Conservation (phyloP, 2,888 invertebrate species). For the Cabera pusaria region DNA sequence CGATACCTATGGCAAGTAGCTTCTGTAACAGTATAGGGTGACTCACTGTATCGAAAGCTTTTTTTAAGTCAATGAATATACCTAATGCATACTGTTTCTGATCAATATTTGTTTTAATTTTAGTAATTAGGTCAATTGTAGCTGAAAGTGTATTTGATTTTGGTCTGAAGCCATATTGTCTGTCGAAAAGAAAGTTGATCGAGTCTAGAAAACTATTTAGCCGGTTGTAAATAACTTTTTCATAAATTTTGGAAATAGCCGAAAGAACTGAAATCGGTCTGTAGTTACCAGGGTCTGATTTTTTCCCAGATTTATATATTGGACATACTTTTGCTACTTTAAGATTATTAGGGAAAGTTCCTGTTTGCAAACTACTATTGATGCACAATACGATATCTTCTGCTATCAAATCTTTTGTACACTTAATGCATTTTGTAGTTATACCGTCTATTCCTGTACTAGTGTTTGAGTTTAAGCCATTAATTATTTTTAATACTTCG, state of each 20-base stretch:
- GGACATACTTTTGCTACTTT: neutral
- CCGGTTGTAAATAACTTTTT: constrained; percentile 11
- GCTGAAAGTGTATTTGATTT: constrained; percentile 21
- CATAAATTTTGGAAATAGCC: constrained; percentile 14
- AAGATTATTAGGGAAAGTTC: neutral
- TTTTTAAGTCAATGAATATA: constrained; percentile 13
- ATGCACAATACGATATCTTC: neutral
- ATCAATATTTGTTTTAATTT: constrained; percentile 11
- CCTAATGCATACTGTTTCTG: constrained; percentile 11
- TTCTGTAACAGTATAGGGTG: constrained; percentile 5
- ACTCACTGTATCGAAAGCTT: constrained; percentile 14
- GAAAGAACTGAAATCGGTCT: constrained; percentile 5
- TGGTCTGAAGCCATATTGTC: constrained; percentile 19
- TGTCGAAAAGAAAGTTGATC: constrained; percentile 3
- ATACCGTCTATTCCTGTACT: constrained; percentile 18
- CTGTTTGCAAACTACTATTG: neutral
- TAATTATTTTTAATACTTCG: constrained; percentile 6
- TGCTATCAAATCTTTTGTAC: constrained; percentile 6
- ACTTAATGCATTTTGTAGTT: constrained; percentile 17
- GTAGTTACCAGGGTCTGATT: constrained; percentile 13
- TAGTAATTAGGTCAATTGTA: constrained; percentile 11
- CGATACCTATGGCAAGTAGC: constrained; percentile 5
- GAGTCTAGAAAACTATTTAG: constrained; percentile 3
- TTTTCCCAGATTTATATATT: constrained; percentile 13
- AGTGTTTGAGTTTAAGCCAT: constrained; percentile 11